Base-by-base conservation (phyloP, 2,113 vertebrate genomes). In the Haliaeetus leucogaster region DNA sequence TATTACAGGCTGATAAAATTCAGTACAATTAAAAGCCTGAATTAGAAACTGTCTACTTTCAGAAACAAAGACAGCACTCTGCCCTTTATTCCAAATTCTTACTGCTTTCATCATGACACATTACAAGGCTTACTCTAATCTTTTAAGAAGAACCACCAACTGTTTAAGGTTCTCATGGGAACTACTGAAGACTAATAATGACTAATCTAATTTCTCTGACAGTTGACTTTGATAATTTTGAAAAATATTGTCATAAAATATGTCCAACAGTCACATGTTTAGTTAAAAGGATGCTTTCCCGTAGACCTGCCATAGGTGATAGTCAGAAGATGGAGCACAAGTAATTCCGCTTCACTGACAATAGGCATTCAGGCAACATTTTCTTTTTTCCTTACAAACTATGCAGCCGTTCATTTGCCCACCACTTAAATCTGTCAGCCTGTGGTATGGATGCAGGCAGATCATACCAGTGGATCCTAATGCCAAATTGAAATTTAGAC, bases 41-140 rank as follows among this genome's bases (percentile, higher is more conserved):
- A 71, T 90, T 94, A 96, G 89, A 97, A 92, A 79, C 43, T 7
- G 34, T 96, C 82, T 95, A 47, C 68, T 82, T 82, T 36, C 78
- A 95, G 83, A 89, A 97, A 78, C 70, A 95, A 85, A 91, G 62
- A 61, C 34, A 66, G 40, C 17, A 30, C 26, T 77, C 79, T 86
- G 55, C n/a, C 67, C 63, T 96, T 95, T 95, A 90, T 92, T 95
- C 82, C 90, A 93, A 92, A 93, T 93, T 96, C 95, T 94, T 65
- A 26, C 93, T 17, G 40, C 94, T 98, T 98, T 98, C 95, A 98
- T 97, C 95, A 72, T 13, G 10, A 89, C 73, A 95, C 38, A 95
- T 97, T 98, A 98, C 95, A 96, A 95, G 81, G 95, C 78, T 89
- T 90, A 72, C 83, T 94, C 78, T 98, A 97, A 97, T 98, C 97